Conservation (phyloP, 2,888 invertebrate genomes). For the Lymantria dispar region DNA sequence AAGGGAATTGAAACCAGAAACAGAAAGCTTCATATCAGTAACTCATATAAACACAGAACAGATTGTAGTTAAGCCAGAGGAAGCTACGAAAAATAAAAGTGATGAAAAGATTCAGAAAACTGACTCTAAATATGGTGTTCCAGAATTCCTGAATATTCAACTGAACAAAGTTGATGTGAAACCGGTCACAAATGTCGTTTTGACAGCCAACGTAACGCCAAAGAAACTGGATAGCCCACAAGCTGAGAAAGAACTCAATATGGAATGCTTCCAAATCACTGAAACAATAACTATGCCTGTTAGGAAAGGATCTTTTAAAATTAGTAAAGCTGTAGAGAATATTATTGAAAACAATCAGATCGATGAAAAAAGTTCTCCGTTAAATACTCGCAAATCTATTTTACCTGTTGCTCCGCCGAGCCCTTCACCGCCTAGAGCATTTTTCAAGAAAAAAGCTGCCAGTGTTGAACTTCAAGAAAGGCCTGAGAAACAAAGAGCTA, state of each 20-base stretch:
- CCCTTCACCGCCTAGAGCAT: conserved; percentile 71
- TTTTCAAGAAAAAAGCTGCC: conserved; percentile 79
- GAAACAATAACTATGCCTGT: conserved; percentile 48
- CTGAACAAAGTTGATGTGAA: conserved; percentile 86
- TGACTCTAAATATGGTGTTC: conserved; percentile 65
- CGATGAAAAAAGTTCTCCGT: conserved; percentile 55
- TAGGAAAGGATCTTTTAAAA: conserved; percentile 47
- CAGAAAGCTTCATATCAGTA: conserved; percentile 79
- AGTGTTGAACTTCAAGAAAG: conserved; percentile 80
- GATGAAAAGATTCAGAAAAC: conserved; percentile 63
- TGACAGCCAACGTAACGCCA: conserved; percentile 83
- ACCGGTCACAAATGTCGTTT: conserved; percentile 84
- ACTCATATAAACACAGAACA: conserved; percentile 81
- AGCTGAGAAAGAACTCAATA: conserved; percentile 53
- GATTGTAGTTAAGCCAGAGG: conserved; percentile 44
- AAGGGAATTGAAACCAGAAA: conserved; percentile 52
- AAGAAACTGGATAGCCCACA: conserved; percentile 70
- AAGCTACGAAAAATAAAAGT: conserved; percentile 60
- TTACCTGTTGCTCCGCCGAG: conserved; percentile 52
- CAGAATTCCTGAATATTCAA: conserved; percentile 88
- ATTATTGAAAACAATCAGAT: conserved; percentile 39
- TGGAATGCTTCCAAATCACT: conserved; percentile 42
- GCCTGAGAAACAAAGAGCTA: conserved; percentile 63
- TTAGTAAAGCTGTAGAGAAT: conserved; percentile 48
- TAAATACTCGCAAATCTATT: conserved; percentile 39